Evolutionary conservation across 2,888 invertebrate species (phyloP).

Genomic region (Ectemnius lituratus): DNA sequence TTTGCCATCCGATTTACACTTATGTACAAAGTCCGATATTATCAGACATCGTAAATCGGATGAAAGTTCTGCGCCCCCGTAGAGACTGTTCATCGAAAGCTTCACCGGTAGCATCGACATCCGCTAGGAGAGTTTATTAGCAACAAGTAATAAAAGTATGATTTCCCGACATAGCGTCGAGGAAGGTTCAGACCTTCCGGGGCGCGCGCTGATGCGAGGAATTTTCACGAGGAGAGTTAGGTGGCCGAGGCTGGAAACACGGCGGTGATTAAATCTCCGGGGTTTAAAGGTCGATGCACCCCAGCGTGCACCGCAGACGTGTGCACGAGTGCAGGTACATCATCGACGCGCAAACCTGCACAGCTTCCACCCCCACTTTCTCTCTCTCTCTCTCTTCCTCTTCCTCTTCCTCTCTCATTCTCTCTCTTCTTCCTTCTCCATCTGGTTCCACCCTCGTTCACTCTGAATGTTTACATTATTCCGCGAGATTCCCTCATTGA

Average conservation of each 20-base stretch:
- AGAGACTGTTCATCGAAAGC: background rate
- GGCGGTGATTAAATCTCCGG: conserved; percentile 44
- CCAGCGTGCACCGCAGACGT: conserved; percentile 14
- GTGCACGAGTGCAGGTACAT: conserved; percentile 5
- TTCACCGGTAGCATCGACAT: background rate
- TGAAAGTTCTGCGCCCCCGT: background rate
- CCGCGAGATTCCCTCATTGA: conserved; percentile 42
- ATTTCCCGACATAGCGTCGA: conserved; percentile 22
- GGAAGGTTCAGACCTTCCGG: conserved; percentile 15
- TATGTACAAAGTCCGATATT: background rate
- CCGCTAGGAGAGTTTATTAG: background rate
- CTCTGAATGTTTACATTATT: conserved; percentile 38
- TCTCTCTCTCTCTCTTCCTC: background rate
- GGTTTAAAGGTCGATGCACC: conserved; percentile 43
- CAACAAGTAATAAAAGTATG: conserved; percentile 18
- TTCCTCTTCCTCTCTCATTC: conserved; percentile 8
- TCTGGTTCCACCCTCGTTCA: conserved; percentile 15
- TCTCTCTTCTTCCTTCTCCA: conserved; percentile 2
- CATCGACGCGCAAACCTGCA: background rate
- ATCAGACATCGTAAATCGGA: background rate
- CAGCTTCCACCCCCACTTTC: background rate
- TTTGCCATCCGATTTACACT: too few species aligned
- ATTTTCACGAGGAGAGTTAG: conserved; percentile 14
- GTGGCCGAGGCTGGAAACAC: conserved; percentile 19
- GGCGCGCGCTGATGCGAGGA: conserved; percentile 19